Conservation (phyloP, 2,888 invertebrate species). For the Unio delphinus region DNA sequence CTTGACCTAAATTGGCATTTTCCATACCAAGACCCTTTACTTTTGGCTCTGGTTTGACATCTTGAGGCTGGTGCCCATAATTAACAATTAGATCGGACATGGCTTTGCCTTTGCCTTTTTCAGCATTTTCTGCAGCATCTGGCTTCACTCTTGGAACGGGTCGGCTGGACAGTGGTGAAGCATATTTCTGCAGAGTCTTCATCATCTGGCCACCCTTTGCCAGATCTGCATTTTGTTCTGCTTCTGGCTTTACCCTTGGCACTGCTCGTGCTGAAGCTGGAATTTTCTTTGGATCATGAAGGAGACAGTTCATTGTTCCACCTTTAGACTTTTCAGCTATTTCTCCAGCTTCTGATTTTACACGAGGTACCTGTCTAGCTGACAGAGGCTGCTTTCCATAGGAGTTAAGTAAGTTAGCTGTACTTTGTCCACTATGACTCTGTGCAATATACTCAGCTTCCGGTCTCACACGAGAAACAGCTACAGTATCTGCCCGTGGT, state of each 20-base stretch:
- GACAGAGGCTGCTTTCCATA: conserved; percentile 44
- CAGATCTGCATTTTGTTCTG: conserved; percentile 43
- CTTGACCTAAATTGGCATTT: conserved; percentile 53
- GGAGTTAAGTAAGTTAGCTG: conserved; percentile 42
- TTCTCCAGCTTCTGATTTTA: conserved; percentile 46
- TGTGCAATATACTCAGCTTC: conserved; percentile 56
- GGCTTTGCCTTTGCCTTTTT: conserved; percentile 52
- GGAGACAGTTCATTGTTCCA: conserved; percentile 50
- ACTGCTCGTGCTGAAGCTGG: conserved; percentile 48
- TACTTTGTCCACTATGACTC: conserved; percentile 43
- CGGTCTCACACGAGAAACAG: conserved; percentile 48
- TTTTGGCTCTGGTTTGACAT: conserved; percentile 46
- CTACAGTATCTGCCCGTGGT: conserved; percentile 43
- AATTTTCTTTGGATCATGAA: conserved; percentile 52
- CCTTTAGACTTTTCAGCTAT: conserved; percentile 45
- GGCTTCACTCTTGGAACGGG: conserved; percentile 50
- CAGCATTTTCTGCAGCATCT: conserved; percentile 50
- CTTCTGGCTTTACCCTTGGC: conserved; percentile 56
- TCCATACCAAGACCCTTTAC: conserved; percentile 49
- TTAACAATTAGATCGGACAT: conserved; percentile 51
- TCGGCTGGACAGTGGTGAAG: conserved; percentile 34
- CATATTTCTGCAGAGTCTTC: conserved; percentile 49
- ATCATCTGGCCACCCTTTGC: conserved; percentile 53
- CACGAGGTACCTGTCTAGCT: conserved; percentile 39
- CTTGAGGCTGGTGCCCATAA: conserved; percentile 47